phyloP scores from a whole-genome alignment of 2,113 vertebrate species.

The Notarius lentiginosus region DNA sequence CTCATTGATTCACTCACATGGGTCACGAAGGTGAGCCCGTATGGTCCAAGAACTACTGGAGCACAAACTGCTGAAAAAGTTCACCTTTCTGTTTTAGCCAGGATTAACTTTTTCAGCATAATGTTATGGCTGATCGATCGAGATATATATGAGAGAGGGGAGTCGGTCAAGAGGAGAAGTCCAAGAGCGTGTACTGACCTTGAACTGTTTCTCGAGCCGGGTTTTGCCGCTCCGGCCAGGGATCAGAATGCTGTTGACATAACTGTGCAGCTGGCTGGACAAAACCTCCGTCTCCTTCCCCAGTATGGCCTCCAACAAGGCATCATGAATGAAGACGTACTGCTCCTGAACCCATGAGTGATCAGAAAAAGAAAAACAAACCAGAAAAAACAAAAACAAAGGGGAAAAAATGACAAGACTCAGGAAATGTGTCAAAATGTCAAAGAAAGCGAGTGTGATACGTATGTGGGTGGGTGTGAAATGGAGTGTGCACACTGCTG shows the following conservation, averaged over 20 bases:
- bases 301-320: slow-evolving; percentile 91
- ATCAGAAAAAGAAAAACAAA: background rate
- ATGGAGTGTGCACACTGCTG: background rate
- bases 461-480: too few species aligned
- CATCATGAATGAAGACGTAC: slow-evolving; percentile 94
- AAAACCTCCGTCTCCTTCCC: slow-evolving; percentile 89
- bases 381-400: background rate
- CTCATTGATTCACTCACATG: too few species aligned
- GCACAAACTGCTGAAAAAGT: too few species aligned
- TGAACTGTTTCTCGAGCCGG: slow-evolving; percentile 88
- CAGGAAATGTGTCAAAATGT: background rate
- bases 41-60: too few species aligned
- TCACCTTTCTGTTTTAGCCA: too few species aligned
- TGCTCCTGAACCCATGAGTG: slow-evolving; percentile 78
- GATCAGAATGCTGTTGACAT: slow-evolving; percentile 86
- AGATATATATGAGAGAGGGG: background rate
- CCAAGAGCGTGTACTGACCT: slow-evolving; percentile 69
- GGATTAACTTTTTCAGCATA: too few species aligned
- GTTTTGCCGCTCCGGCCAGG: slow-evolving; percentile 82
- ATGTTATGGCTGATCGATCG: too few species aligned
- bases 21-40: too few species aligned
- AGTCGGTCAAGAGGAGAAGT: background rate
- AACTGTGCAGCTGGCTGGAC: slow-evolving; percentile 84
- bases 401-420: background rate
- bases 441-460: background rate